Evolutionary conservation across 2,113 vertebrate genomes (phyloP), one percentile per base, ranked within the genome.

Genomic region (Tapirus terrestris): DNA sequence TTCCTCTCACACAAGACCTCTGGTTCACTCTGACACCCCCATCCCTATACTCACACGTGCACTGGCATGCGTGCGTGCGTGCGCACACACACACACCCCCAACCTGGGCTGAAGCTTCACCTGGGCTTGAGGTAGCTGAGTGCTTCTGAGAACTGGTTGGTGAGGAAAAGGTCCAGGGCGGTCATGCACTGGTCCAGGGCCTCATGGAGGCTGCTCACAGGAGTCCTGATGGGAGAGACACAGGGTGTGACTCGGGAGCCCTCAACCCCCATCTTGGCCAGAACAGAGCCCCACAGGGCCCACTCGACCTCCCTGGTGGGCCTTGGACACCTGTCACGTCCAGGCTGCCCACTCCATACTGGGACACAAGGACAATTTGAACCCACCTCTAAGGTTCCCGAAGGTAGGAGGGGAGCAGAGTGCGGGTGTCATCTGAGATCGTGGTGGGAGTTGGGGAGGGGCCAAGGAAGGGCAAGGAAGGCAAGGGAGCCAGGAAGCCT

Each of bases 81-180:
- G n/a, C 18, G 0, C 39, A 36, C 5, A 16, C 17, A 0, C 7
- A 43, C 27, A 31, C 27, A 51, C 31, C 25, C 18, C 36, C 36
- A 51, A 3, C 60, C 20, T 1, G 67, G 63, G 25, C 51, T 33
- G 29, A 9, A 13, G 39, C 97, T 99, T 98, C 98, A 99, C 99
- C 99, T 99, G 98, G 98, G 98, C 97, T 98, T 99, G 88, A 99
- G 99, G 96, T 98, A 99, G 87, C 98, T 98, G 98, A 99, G 99
- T 60, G 99, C 99, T 98, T 99, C 99, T 0, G 99, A 99, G 98
- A 99, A 99, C 93, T 99, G 99, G 98, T 99, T 99, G 98, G 98
- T 99, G 95, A 99, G 99, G 98, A 99, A 99, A 95, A 99, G 99
- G 98, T 99, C 99, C 98, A 99, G 95, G 72, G 99, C 99, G 0